Evolutionary conservation across 1,140 invertebrate genomes (phyloP).

Genomic region (Apis dorsata): DNA sequence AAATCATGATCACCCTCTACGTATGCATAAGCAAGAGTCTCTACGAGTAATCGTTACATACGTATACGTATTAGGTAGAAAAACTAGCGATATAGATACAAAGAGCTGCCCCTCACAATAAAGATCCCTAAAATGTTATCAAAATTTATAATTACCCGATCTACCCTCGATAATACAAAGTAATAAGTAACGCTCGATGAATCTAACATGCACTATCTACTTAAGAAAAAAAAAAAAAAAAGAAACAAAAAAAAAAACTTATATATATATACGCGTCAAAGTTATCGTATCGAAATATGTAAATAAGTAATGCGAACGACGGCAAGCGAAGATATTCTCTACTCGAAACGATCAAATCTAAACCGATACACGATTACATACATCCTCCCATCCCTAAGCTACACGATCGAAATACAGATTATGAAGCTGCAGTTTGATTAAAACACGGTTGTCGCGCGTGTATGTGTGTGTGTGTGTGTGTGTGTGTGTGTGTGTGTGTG

Average conservation of each 20-base stretch:
- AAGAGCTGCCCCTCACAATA: background rate
- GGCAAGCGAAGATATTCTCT: background rate
- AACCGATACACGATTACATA: background rate
- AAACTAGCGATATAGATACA: background rate
- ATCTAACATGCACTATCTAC: background rate
- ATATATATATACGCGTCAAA: background rate
- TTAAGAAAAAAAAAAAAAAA: background rate
- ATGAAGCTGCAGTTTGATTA: constrained; percentile 34
- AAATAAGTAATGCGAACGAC: background rate
- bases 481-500: background rate
- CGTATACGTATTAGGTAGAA: constrained; percentile 11
- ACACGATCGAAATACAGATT: constrained; percentile 34
- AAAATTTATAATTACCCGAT: background rate
- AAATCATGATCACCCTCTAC: background rate
- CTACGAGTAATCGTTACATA: background rate
- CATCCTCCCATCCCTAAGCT: constrained; percentile 33
- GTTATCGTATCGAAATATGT: background rate
- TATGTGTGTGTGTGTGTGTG: too few relatives aligned
- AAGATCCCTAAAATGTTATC: background rate
- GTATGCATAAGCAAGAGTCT: constrained; percentile 14
- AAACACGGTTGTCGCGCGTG: constrained; percentile 3
- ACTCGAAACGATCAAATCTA: constrained; percentile 7
- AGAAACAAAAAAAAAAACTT: background rate
- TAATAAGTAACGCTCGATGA: background rate
- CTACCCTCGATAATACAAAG: background rate